A percentile compares a stretch with the other conserved stretches of the same genome.
Evolutionary conservation across 2,797 vertebrate genomes (phyloP).

Genomic region (Mus caroli): DNA sequence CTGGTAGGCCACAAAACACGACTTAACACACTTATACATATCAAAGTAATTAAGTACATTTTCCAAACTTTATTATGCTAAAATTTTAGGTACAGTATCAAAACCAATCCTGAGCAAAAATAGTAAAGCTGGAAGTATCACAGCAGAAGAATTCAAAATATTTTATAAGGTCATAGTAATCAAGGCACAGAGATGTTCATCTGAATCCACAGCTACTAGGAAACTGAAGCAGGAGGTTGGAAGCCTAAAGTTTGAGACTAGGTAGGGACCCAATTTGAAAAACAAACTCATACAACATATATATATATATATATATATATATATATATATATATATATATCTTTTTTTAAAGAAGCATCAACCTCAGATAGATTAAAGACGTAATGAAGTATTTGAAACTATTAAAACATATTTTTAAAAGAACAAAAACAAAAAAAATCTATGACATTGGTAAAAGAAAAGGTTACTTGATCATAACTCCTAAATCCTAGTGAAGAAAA

Average conservation of each 20-base stretch:
- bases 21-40: not conserved
- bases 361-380: not conserved
- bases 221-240: not conserved
- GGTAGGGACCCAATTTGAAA: not conserved
- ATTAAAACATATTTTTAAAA: conserved; percentile 8
- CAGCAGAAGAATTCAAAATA: not conserved
- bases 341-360: not conserved
- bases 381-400: not conserved
- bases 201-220: not conserved
- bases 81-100: not conserved
- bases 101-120: not conserved
- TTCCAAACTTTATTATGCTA: not conserved
- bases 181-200: not conserved
- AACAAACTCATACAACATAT: not conserved
- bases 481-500: not conserved
- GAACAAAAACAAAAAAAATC: not conserved
- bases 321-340: not conserved
- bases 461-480: not conserved
- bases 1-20: not conserved
- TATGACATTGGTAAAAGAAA: not conserved
- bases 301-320: too few species aligned
- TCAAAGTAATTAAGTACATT: not conserved
- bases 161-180: not conserved
- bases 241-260: not conserved
- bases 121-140: not conserved